These are phyloP conservation scores for Syngnathus rostellatus DNA, from an alignment of 2,797 vertebrate genomes.

Conservation along the genomic window DNA sequence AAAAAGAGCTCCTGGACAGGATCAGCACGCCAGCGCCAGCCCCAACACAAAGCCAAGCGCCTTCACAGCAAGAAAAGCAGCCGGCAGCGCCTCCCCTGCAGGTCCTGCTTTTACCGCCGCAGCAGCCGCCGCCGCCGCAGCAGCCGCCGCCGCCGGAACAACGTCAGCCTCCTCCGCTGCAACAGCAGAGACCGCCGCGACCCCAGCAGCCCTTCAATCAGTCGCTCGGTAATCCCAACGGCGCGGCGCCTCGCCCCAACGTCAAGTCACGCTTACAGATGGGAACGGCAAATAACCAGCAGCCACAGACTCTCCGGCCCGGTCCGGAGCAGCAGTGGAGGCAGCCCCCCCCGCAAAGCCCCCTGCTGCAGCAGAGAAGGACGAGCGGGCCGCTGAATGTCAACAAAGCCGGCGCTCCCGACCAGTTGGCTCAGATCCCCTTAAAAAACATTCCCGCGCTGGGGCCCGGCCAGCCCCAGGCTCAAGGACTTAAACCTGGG, in stretches of 20 bases:
- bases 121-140: not conserved
- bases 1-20: conserved; percentile 87
- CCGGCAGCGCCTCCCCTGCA: too few species aligned
- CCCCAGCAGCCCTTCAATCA: conserved; percentile 57
- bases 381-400: conserved; percentile 59
- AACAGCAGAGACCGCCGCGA: conserved; percentile 52
- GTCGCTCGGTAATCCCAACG: conserved; percentile 37
- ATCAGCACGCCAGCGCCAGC: conserved; percentile 63
- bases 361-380: conserved; percentile 53
- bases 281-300: conserved; percentile 32
- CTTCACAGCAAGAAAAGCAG: conserved; percentile 39
- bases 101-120: conserved; percentile 12
- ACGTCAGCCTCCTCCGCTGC: conserved; percentile 24
- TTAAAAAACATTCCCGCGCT: conserved; percentile 34
- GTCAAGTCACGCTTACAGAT: conserved; percentile 63
- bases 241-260: conserved; percentile 42
- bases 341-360: conserved; percentile 53
- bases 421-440: conserved; percentile 35
- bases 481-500: conserved; percentile 63
- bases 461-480: conserved; percentile 37
- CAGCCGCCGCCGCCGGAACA: conserved; percentile 29
- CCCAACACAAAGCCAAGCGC: conserved; percentile 41
- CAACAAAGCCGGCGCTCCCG: conserved; percentile 49
- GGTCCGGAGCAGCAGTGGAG: conserved; percentile 62
- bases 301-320: conserved; percentile 55